Conservation (phyloP, 2,797 vertebrate genomes). For the Cirrhinus molitorella region DNA sequence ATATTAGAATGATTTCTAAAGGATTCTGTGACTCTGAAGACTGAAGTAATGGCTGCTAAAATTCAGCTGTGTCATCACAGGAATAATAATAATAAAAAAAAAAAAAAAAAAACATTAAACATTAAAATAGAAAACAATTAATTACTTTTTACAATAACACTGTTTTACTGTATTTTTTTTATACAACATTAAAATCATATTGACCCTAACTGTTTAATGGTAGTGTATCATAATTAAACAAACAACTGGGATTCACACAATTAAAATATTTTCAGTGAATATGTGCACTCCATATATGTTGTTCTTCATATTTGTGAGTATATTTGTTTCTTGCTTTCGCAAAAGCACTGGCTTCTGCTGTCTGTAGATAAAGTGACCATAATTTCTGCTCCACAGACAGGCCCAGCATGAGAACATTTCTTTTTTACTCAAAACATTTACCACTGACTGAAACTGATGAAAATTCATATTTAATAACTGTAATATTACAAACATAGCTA, state of each 20-base stretch:
- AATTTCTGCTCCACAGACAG: too few species aligned
- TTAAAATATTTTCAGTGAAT: not conserved
- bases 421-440: not conserved
- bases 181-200: too few species aligned
- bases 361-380: slow-evolving; percentile 3
- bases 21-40: not conserved
- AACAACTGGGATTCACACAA: not conserved
- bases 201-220: not conserved
- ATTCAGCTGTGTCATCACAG: not conserved
- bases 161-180: too few species aligned
- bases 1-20: not conserved
- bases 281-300: too few species aligned
- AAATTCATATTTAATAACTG: not conserved
- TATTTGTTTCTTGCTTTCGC: too few species aligned
- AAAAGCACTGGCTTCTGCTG: too few species aligned
- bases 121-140: not conserved
- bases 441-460: not conserved
- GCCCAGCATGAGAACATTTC: not conserved
- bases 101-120: too few species aligned
- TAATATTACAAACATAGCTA: too few species aligned
- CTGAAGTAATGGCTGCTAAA: not conserved
- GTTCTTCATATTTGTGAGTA: too few species aligned
- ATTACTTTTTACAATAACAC: too few species aligned
- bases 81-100: not conserved
- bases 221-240: not conserved